These are phyloP conservation scores for Nansenia antarctica DNA, from an alignment of 2,113 vertebrate species.

Conservation along the genomic window DNA sequence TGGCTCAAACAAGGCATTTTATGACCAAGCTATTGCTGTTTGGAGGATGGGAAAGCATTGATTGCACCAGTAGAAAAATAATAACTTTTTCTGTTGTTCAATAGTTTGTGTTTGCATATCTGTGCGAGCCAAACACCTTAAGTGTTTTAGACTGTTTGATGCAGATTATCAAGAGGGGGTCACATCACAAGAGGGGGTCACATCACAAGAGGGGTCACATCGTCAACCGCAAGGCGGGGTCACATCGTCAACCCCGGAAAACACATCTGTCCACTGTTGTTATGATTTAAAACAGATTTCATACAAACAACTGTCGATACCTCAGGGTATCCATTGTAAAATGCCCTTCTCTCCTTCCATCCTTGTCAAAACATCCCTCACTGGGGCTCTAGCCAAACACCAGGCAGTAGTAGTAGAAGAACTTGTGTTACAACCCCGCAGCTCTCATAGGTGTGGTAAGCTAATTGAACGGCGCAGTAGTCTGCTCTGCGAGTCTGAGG, in stretches of 20 bases:
- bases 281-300: too few relatives aligned
- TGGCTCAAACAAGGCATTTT: neutral
- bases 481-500: slow-evolving; percentile 9
- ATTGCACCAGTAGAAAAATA: neutral
- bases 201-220: too few relatives aligned
- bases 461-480: slow-evolving; percentile 42
- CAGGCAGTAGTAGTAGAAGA: slow-evolving; percentile 1
- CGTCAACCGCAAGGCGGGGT: too few relatives aligned
- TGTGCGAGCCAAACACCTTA: too few relatives aligned
- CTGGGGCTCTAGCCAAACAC: neutral
- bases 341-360: neutral
- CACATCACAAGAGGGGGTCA: too few relatives aligned
- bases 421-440: slow-evolving; percentile 26
- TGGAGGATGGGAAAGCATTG: neutral
- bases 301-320: too few relatives aligned
- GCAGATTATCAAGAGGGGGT: too few relatives aligned
- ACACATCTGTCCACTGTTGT: too few relatives aligned
- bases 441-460: slow-evolving; percentile 24
- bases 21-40: neutral
- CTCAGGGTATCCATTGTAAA: neutral
- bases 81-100: neutral
- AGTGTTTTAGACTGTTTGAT: too few relatives aligned
- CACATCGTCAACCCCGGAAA: too few relatives aligned
- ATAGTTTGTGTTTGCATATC: neutral
- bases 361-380: neutral